Evolutionary conservation across 2,797 vertebrate genomes (phyloP), one percentile per base, ranked within the genome.

Genomic region (Picus viridis): DNA sequence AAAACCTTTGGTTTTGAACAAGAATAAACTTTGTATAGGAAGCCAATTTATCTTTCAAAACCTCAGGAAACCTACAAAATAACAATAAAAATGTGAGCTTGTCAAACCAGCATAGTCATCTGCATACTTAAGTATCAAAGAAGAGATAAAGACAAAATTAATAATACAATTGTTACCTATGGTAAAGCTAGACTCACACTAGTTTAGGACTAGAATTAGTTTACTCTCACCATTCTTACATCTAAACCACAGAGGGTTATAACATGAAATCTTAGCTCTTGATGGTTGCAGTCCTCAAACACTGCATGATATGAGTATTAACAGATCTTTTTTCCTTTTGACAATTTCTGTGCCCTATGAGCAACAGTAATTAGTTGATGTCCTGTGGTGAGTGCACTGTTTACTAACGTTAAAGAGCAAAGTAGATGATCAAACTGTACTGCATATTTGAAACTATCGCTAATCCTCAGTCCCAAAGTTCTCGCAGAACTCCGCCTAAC

Each of bases 1-100:
- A 85, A 92, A 92, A 73, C 15, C 43, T 93, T 89, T 72, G 49
- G 10, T 87, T 83, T 89, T 83, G 57, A 92, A 70, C 43, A 89
- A 78, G 59, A 68, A 74, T 19, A n/a, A 23, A 69, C 78, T 77
- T 68, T 45, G 20, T 80, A 75, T 43, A 41, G 58, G 34, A 93
- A 85, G n/a, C 13, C 26, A 57, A 7, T 73, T 85, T 90, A 16
- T 85, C 32, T 90, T 67, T 62, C 4, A 14, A 80, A 84, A 47
- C 59, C 17, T 79, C 71, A 45, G 58, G 32, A 89, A 92, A 87
- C 20, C 32, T 20, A 32, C 6, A 62, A 69, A 67, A 24, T 43
- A 89, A 36, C 12, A 58, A 65, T 23, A 47, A 72, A 75, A 85
- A 75, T 45, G 19, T 2, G 6, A 72, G 72, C 29, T 75, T 58